A percentile compares a stretch with the other conserved stretches of the same genome.
Conservation (phyloP, 2,888 invertebrate species). For the Cosmopolites sordidus region DNA sequence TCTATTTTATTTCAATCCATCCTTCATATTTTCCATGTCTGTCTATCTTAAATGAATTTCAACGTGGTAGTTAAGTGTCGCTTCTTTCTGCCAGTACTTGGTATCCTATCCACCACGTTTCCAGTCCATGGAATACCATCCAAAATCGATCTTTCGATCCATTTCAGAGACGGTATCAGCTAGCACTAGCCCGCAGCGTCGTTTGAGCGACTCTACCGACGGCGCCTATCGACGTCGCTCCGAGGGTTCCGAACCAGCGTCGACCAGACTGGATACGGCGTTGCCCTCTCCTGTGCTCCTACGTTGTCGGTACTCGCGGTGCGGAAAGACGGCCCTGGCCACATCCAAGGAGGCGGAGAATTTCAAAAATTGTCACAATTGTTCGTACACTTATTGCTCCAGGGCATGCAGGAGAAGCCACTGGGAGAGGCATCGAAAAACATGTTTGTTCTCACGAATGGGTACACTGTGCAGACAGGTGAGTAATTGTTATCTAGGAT, state of each 20-base stretch:
- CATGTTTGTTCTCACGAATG: slow-evolving; percentile 85
- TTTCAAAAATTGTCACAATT: slow-evolving; percentile 93
- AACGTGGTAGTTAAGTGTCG: slow-evolving; percentile 16
- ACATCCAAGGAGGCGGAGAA: slow-evolving; percentile 72
- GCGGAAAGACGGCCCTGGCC: slow-evolving; percentile 63
- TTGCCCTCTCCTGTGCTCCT: slow-evolving; percentile 44
- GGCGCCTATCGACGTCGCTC: slow-evolving; percentile 56
- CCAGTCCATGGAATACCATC: not conserved
- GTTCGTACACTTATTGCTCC: slow-evolving; percentile 91
- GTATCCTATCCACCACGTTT: not conserved
- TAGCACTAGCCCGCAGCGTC: slow-evolving; percentile 47
- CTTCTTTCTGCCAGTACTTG: slow-evolving; percentile 11
- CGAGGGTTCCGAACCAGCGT: slow-evolving; percentile 58
- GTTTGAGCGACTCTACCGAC: slow-evolving; percentile 32
- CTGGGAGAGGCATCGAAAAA: slow-evolving; percentile 89
- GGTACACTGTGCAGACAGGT: slow-evolving; percentile 79
- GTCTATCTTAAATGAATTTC: not conserved
- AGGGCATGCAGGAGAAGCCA: slow-evolving; percentile 85
- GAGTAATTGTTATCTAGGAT: not conserved
- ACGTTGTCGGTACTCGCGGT: slow-evolving; percentile 75
- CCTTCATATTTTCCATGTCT: not conserved
- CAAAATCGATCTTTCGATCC: not conserved
- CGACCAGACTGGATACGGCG: slow-evolving; percentile 8
- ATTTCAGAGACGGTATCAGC: slow-evolving; percentile 49
- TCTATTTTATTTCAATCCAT: too few relatives aligned